A percentile compares a stretch with the other conserved stretches of the same genome.
Conservation (phyloP, 2,113 vertebrate genomes). For the Notothenia coriiceps region DNA sequence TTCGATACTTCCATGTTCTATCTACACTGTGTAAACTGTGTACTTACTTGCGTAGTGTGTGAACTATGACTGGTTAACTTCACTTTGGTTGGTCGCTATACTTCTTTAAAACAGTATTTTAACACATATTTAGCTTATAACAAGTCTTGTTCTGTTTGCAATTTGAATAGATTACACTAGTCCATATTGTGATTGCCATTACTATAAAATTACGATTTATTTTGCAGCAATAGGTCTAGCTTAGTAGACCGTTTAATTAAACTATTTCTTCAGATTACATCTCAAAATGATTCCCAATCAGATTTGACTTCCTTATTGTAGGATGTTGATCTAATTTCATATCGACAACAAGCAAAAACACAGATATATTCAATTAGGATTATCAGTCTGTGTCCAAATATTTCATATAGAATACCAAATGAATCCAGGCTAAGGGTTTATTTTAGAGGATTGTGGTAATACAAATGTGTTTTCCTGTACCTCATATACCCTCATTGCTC, state of each 20-base stretch:
- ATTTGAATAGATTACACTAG: too few species aligned
- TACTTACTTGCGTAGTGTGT: too few species aligned
- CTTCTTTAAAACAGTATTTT: too few species aligned
- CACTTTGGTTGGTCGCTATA: too few species aligned
- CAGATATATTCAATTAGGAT: background rate
- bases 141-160: too few species aligned
- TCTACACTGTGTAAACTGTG: too few species aligned
- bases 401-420: slow-evolving; percentile 8
- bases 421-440: slow-evolving; percentile 29
- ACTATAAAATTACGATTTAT: too few species aligned
- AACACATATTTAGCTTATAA: too few species aligned
- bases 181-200: too few species aligned
- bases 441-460: slow-evolving; percentile 14
- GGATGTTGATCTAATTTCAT: background rate
- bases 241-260: background rate
- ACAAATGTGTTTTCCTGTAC: slow-evolving; percentile 38
- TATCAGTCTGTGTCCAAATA: slow-evolving; percentile 23
- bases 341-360: background rate
- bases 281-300: background rate
- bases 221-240: background rate
- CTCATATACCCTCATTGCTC: slow-evolving; percentile 38
- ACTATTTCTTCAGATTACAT: background rate
- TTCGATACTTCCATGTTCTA: too few species aligned
- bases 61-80: too few species aligned
- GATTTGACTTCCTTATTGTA: background rate